Conservation (phyloP, 1,140 invertebrate species). For the Scaptomyza pallida region DNA sequence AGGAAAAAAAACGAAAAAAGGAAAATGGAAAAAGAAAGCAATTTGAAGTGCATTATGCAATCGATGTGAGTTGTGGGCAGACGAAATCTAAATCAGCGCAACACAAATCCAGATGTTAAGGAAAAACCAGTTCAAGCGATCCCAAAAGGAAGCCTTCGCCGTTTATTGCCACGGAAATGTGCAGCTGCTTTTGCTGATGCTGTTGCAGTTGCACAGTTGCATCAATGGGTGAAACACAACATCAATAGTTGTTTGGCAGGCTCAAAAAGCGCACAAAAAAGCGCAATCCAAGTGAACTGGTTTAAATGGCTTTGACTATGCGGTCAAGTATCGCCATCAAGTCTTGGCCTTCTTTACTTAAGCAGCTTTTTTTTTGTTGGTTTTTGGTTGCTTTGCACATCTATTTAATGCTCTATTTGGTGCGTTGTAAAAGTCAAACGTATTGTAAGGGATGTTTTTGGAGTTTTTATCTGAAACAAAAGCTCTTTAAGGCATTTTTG, state of each 20-base stretch:
- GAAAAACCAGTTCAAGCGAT: constrained; percentile 44
- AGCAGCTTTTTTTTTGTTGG: background rate
- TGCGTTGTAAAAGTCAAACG: too few species aligned
- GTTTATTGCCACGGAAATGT: constrained; percentile 73
- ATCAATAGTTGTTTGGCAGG: constrained; percentile 9
- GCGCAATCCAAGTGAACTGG: constrained; percentile 52
- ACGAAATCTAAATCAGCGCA: constrained; percentile 55
- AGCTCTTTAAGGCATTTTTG: too few species aligned
- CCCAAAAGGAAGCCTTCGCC: constrained; percentile 42
- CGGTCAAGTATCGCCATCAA: constrained; percentile 18
- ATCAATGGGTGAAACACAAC: constrained; percentile 25
- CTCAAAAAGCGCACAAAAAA: constrained; percentile 8
- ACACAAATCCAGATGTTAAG: constrained; percentile 6
- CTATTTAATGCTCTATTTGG: too few species aligned
- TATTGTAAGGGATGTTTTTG: too few species aligned
- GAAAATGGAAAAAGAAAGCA: constrained; percentile 23
- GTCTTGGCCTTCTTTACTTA: constrained; percentile 23
- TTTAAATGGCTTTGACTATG: constrained; percentile 51
- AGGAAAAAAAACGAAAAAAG: background rate
- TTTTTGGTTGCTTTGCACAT: background rate
- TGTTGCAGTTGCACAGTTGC: constrained; percentile 16
- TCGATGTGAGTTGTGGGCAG: constrained; percentile 34
- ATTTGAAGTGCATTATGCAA: constrained; percentile 45
- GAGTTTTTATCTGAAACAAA: too few species aligned
- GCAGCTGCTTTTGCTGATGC: constrained; percentile 3